Evolutionary conservation across 1,140 invertebrate genomes (phyloP).

Genomic region (Pomacea maculata): DNA sequence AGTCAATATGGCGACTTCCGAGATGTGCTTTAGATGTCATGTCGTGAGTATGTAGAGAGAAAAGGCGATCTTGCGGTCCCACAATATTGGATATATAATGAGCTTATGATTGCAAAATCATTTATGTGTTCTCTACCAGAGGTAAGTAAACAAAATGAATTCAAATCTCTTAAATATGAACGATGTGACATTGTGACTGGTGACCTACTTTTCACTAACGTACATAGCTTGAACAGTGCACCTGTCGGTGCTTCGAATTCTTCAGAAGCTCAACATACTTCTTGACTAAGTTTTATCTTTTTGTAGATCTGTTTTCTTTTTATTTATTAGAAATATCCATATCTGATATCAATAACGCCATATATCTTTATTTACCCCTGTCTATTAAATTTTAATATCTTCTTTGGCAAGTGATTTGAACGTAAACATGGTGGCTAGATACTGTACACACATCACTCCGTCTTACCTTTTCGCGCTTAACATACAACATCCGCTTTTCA

Average conservation of each 20-base stretch:
- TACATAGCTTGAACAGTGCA: constrained; percentile 13
- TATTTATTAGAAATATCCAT: too few species aligned
- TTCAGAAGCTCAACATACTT: constrained; percentile 10
- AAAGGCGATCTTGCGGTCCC: constrained; percentile 4
- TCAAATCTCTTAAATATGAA: neutral
- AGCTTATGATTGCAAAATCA: constrained; percentile 3
- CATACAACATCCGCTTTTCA: too few species aligned
- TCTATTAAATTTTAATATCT: too few species aligned
- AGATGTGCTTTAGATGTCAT: constrained; percentile 3
- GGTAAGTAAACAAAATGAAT: constrained; percentile 1
- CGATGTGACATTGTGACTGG: neutral
- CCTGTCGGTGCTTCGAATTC: neutral
- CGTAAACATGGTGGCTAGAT: too few species aligned
- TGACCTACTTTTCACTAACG: constrained; percentile 18
- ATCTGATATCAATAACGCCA: too few species aligned
- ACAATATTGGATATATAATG: constrained; percentile 1
- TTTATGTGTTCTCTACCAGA: constrained; percentile 2
- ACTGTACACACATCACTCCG: too few species aligned
- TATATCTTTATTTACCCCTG: too few species aligned
- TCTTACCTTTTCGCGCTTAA: too few species aligned
- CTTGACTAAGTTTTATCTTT: neutral
- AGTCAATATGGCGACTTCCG: constrained; percentile 19
- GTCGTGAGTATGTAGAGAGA: constrained; percentile 10
- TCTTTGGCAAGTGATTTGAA: too few species aligned
- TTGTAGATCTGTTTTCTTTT: too few species aligned